Base-by-base conservation (phyloP, 1,140 invertebrate species). In the Sycophila sp. region DNA sequence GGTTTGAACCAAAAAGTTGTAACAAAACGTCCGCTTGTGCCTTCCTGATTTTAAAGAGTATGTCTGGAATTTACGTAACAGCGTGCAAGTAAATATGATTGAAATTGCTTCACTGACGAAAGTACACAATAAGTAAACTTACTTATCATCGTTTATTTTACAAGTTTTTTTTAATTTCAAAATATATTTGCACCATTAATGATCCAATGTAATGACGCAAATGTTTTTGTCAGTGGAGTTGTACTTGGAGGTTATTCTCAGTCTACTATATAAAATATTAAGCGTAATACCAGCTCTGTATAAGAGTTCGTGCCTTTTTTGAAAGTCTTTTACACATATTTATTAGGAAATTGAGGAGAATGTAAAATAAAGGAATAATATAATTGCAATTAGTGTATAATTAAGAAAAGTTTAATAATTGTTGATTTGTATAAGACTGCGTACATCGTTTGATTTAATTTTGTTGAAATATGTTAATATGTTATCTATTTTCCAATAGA, bases 11-110 rank as follows among this genome's bases (percentile, higher is more conserved):
- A 45, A 17, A 45, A 17, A 60, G 30, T 17, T 60, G 24, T 26
- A 60, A 11, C n/a, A 26, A 2, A 56, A 56, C 51, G 64, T 66
- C 51, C 36, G 42, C 34, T 4, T 55, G 51, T 56, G 51, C 64
- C 51, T 56, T 56, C 11, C 28, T 40, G 22, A 24, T 45, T 17
- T 60, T 28, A n/a, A n/a, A n/a, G n/a, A n/a, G n/a, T n/a, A n/a
- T n/a, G n/a, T n/a, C n/a, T n/a, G n/a, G n/a, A n/a, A n/a, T n/a
- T n/a, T n/a, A n/a, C n/a, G n/a, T n/a, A n/a, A n/a, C n/a, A n/a
- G n/a, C n/a, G n/a, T n/a, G n/a, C n/a, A n/a, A n/a, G n/a, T n/a
- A n/a, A n/a, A n/a, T n/a, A n/a, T n/a, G n/a, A n/a, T n/a, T n/a
- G n/a, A n/a, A n/a, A n/a, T n/a, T n/a, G n/a, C n/a, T n/a, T n/a